Percentiles rank a stretch among this genome's conserved stretches.
phyloP scores from a whole-genome alignment of 2,888 invertebrate genomes.

The Pheosia gnoma region DNA sequence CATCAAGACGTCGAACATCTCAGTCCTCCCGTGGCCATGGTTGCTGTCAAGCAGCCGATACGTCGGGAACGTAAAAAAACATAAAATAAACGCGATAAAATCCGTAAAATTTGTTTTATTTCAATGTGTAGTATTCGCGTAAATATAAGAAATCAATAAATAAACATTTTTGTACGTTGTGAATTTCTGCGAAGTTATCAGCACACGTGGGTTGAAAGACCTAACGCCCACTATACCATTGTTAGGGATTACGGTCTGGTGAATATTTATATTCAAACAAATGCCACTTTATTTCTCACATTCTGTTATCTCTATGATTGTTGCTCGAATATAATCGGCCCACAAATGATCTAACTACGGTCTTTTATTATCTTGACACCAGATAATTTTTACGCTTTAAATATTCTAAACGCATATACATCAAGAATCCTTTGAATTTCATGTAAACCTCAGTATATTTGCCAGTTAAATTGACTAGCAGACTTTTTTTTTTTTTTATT shows the following conservation, averaged over 20 bases:
- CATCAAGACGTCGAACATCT: no score
- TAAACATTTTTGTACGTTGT: conserved; percentile 34
- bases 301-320: conserved; percentile 29
- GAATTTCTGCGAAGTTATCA: conserved; percentile 40
- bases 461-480: conserved; percentile 25
- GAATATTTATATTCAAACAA: conserved; percentile 36
- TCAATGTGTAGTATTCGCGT: no score
- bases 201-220: conserved; percentile 33
- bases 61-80: no score
- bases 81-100: no score
- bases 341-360: conserved; percentile 23
- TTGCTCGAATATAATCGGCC: conserved; percentile 30
- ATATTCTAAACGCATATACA: conserved; percentile 50
- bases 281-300: conserved; percentile 25
- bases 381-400: conserved; percentile 52
- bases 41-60: no score
- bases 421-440: conserved; percentile 51
- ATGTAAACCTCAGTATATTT: conserved; percentile 50
- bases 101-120: no score
- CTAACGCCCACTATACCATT: conserved; percentile 41
- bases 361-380: conserved; percentile 45
- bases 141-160: conserved; percentile 17
- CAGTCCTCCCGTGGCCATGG: no score
- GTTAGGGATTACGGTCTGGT: conserved; percentile 27
- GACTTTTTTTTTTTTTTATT: no score